Conservation (phyloP, 2,888 invertebrate genomes). For the Cremastobaeus sp. region DNA sequence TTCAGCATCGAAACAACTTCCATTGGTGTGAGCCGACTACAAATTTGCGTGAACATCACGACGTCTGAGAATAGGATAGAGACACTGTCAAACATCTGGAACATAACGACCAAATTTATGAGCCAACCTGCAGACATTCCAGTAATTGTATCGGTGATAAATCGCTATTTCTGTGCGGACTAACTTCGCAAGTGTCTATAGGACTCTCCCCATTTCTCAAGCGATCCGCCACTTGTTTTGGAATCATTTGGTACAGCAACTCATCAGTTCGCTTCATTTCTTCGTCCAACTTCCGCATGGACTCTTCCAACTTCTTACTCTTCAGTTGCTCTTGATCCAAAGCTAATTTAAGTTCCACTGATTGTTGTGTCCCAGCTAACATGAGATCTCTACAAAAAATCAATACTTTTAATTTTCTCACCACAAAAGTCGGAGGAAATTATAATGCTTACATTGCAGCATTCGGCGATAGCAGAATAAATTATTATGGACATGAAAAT, state of each 20-base stretch:
- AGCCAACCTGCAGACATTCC: too few species aligned
- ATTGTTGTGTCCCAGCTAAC: slow-evolving; percentile 97
- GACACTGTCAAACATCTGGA: slow-evolving; percentile 96
- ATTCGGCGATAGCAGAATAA: too few species aligned
- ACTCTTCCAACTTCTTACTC: slow-evolving; percentile 96
- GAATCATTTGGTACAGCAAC: slow-evolving; percentile 98
- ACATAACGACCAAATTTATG: slow-evolving; percentile 12
- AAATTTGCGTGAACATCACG: slow-evolving; percentile 98
- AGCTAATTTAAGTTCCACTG: slow-evolving; percentile 96
- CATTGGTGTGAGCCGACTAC: slow-evolving; percentile 96
- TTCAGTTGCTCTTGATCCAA: slow-evolving; percentile 98
- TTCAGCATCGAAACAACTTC: slow-evolving; percentile 98
- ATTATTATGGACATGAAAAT: too few species aligned
- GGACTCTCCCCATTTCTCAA: slow-evolving; percentile 96
- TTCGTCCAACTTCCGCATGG: slow-evolving; percentile 95
- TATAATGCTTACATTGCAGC: too few species aligned
- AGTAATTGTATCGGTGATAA: too few species aligned
- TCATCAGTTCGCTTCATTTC: slow-evolving; percentile 98
- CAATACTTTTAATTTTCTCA: background rate
- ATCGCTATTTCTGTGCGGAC: too few species aligned
- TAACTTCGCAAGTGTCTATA: slow-evolving; percentile 97
- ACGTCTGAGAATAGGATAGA: slow-evolving; percentile 98
- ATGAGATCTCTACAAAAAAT: slow-evolving; percentile 87
- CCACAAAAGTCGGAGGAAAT: too few species aligned
- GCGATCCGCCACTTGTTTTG: slow-evolving; percentile 96